Evolutionary conservation across 2,888 invertebrate species (phyloP).

Genomic region (Drosophila picticornis): DNA sequence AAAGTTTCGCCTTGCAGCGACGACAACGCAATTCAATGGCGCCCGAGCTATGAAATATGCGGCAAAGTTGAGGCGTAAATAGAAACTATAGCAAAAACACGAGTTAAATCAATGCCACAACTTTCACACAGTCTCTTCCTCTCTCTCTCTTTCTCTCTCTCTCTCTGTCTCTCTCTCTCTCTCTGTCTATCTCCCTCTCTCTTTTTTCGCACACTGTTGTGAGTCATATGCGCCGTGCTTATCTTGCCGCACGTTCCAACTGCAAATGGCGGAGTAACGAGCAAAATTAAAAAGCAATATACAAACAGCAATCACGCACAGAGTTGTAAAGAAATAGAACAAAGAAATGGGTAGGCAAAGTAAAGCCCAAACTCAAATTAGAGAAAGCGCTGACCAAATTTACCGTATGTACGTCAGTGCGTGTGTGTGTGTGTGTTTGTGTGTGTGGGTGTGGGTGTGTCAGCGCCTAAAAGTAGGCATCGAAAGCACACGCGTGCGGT

Average conservation of each 20-base stretch:
- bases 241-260: constrained; percentile 32
- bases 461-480: constrained; percentile 73
- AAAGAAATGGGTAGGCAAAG: constrained; percentile 2
- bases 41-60: constrained; percentile 65
- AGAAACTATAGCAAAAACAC: constrained; percentile 43
- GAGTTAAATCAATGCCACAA: constrained; percentile 30
- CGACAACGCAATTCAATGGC: constrained; percentile 22
- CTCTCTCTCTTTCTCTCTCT: neutral
- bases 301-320: constrained; percentile 77
- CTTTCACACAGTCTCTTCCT: neutral
- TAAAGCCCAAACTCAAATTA: constrained; percentile 61
- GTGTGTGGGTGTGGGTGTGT: constrained; percentile 22
- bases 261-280: constrained; percentile 70
- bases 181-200: neutral
- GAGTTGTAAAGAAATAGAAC: constrained; percentile 14
- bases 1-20: constrained; percentile 49
- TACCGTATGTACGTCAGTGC: neutral
- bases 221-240: constrained; percentile 12
- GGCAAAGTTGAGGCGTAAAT: constrained; percentile 60
- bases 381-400: constrained; percentile 55
- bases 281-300: constrained; percentile 79
- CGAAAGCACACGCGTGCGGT: constrained; percentile 75
- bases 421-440: neutral
- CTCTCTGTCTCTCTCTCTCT: neutral
- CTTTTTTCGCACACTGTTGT: neutral